Percentiles rank a stretch among this genome's conserved stretches.
Conservation (phyloP, 2,888 invertebrate genomes). For the Ochropacha duplaris region DNA sequence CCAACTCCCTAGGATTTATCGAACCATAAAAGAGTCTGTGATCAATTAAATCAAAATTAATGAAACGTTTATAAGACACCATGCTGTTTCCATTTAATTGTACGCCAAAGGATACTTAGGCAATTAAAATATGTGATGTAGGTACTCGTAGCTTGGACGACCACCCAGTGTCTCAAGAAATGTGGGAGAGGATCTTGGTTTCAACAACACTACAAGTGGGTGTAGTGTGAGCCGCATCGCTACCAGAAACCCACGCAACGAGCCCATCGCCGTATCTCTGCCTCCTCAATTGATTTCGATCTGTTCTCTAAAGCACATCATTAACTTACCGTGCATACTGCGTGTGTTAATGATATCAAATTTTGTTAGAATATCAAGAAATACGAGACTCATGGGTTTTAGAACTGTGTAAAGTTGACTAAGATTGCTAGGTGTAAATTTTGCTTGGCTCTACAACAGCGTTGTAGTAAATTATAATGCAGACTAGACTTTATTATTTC, state of each 20-base stretch:
- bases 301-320: neutral
- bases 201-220: neutral
- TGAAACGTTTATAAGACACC: neutral
- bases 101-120: neutral
- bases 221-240: neutral
- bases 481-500: too few relatives aligned
- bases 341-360: too few relatives aligned
- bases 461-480: too few relatives aligned
- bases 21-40: neutral
- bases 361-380: too few relatives aligned
- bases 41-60: slow-evolving; percentile 1
- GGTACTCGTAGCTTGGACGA: neutral
- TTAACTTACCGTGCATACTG: neutral
- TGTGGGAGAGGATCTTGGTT: neutral
- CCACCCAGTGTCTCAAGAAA: neutral
- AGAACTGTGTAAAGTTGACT: too few relatives aligned
- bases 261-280: neutral
- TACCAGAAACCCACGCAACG: neutral
- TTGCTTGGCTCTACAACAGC: too few relatives aligned
- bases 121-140: neutral
- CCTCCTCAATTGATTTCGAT: neutral
- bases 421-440: too few relatives aligned
- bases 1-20: neutral
- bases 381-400: too few relatives aligned
- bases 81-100: neutral